phyloP scores from a whole-genome alignment of 2,113 vertebrate genomes.

The Oreocharis arfaki region DNA sequence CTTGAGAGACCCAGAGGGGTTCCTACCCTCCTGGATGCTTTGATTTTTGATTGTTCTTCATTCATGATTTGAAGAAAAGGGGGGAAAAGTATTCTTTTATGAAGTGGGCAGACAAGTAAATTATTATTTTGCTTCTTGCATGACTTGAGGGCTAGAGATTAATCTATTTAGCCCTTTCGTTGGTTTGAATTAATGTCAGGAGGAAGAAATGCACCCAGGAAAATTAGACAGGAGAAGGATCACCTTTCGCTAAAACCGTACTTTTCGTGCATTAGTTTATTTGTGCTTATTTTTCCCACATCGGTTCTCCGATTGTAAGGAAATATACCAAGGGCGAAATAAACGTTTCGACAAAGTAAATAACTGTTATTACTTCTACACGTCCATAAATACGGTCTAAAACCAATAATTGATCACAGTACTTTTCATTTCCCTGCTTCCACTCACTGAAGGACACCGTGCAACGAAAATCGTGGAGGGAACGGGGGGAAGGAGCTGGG shows the following conservation, averaged over 20 bases:
- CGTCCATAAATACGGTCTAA: slow-evolving; percentile 33
- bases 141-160: background rate
- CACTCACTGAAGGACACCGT: background rate
- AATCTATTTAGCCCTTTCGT: background rate
- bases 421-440: slow-evolving; percentile 8
- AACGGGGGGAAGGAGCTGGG: background rate
- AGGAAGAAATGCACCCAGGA: background rate
- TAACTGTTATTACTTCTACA: slow-evolving; percentile 47
- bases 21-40: background rate
- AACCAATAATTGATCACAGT: slow-evolving; percentile 29
- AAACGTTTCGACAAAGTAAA: slow-evolving; percentile 39
- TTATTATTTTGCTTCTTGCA: background rate
- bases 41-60: background rate
- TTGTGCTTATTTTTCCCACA: slow-evolving; percentile 16
- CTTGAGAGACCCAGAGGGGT: background rate
- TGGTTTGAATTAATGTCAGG: background rate
- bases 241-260: background rate
- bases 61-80: background rate
- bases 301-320: background rate
- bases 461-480: background rate
- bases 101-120: background rate
- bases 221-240: slow-evolving; percentile 33
- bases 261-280: slow-evolving; percentile 8
- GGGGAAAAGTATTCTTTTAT: background rate
- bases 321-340: slow-evolving; percentile 36